Base-by-base conservation (phyloP, 2,888 invertebrate species). In the Amorpha juglandis region DNA sequence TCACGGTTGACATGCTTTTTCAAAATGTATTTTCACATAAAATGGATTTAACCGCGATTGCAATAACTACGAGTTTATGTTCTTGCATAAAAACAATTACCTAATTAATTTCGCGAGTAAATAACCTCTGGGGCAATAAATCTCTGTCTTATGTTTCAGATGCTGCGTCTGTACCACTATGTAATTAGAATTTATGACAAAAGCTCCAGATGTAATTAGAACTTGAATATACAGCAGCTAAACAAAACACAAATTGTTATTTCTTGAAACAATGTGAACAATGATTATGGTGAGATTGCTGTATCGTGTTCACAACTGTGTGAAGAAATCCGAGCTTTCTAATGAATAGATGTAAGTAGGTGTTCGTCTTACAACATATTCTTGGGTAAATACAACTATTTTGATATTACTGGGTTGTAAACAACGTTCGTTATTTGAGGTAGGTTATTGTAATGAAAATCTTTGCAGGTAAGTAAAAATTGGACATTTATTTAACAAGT, bases 131-230 rank as follows among this genome's bases (percentile, higher is more conserved):
- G 11, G 27, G 64, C 64, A 52, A 64, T 77, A 77, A 77, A 77
- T 76, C 75, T 68, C 74, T 69, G 71, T 71, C 69, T 69, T 68
- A 71, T 67, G 67, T 75, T 71, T 72, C 71, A 71, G 71, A 67
- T 70, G 27, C 27, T 27, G 27, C 69, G 58, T 45, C 27, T 12
- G 52, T 52, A 50, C 50, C 51, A 70, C 66, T 63, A 48, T 52
- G 67, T 76, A 76, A 78, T 74, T 74, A 77, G 74, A 76, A 77
- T 76, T 78, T 72, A 77, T 71, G 72, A 68, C 51, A 68, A 67
- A 50, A 52, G 42, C 64, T 64, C n/a, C 55, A 53, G 58, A 64
- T 64, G 21, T 53, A 64, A 64, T 64, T 64, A 64, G 52, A 53
- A 64, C 51, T 68, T 62, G 27, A 62, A 52, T 27, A 52, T 52